Evolutionary conservation across 2,888 invertebrate species (phyloP).

Genomic region (Lathronympha strigana): DNA sequence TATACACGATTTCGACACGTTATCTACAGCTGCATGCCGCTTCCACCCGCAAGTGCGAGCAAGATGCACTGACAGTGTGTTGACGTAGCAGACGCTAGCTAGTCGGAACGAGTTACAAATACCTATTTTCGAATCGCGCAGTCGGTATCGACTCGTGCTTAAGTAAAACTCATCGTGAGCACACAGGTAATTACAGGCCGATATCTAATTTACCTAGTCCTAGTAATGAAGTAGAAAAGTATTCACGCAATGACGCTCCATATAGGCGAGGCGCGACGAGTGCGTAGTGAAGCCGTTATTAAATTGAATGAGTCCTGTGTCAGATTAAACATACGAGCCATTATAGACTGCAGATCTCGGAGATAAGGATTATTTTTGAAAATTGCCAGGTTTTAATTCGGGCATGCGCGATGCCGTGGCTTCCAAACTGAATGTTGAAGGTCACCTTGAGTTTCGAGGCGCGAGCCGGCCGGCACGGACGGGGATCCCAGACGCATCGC

Average conservation of each 20-base stretch:
- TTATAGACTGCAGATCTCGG: slow-evolving; percentile 47
- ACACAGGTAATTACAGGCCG: too few relatives aligned
- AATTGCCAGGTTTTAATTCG: slow-evolving; percentile 52
- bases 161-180: too few relatives aligned
- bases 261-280: not conserved
- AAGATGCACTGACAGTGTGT: too few relatives aligned
- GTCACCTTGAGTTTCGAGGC: slow-evolving; percentile 69
- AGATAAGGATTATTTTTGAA: slow-evolving; percentile 55
- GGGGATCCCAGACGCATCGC: slow-evolving; percentile 43
- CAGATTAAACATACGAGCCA: slow-evolving; percentile 42
- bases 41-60: too few relatives aligned
- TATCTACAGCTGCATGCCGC: too few relatives aligned
- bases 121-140: too few relatives aligned
- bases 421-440: slow-evolving; percentile 70
- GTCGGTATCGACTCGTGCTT: too few relatives aligned
- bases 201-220: not conserved
- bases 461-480: slow-evolving; percentile 46
- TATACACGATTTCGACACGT: too few relatives aligned
- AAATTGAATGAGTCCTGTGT: slow-evolving; percentile 57
- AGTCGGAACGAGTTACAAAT: too few relatives aligned
- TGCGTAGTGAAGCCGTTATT: slow-evolving; percentile 29
- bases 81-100: too few relatives aligned
- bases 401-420: slow-evolving; percentile 72
- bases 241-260: not conserved
- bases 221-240: not conserved